Evolutionary conservation across 30 jellyfish, hydroid and myxozoan genomes (phyloP).

Genomic region (Rhopilema esculentum): DNA sequence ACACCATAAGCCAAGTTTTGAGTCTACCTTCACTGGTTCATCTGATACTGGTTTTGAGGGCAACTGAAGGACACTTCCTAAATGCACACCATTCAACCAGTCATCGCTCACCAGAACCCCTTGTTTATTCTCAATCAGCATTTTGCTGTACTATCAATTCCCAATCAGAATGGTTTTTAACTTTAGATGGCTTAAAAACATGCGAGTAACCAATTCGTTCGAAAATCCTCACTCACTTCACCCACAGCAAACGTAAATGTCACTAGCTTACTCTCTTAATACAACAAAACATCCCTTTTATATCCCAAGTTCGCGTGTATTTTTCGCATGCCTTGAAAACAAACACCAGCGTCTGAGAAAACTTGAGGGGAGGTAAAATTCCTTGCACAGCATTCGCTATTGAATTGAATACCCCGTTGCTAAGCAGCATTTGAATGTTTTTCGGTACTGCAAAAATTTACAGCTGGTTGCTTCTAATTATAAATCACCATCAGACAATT

Average conservation of each 20-base stretch:
- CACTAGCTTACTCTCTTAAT: too few species aligned
- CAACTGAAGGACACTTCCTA: background rate
- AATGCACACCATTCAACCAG: background rate
- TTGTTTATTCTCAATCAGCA: background rate
- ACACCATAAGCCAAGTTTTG: background rate
- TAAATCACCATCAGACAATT: background rate
- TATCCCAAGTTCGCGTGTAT: background rate
- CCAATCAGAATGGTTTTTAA: background rate
- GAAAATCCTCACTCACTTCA: background rate
- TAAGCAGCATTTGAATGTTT: background rate
- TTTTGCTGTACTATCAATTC: background rate
- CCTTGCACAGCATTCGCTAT: background rate
- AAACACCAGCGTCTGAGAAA: background rate
- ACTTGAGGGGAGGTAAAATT: background rate
- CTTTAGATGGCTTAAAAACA: too few species aligned
- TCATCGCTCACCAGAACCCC: background rate
- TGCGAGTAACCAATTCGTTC: background rate
- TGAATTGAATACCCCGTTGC: background rate
- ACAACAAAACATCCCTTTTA: background rate
- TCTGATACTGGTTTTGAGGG: background rate
- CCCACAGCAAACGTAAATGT: background rate
- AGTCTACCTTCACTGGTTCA: background rate
- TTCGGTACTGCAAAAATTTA: background rate
- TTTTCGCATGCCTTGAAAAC: background rate
- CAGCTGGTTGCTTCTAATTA: background rate